phyloP scores from a whole-genome alignment of 2,113 vertebrate genomes.

The Gymnarchus niloticus region DNA sequence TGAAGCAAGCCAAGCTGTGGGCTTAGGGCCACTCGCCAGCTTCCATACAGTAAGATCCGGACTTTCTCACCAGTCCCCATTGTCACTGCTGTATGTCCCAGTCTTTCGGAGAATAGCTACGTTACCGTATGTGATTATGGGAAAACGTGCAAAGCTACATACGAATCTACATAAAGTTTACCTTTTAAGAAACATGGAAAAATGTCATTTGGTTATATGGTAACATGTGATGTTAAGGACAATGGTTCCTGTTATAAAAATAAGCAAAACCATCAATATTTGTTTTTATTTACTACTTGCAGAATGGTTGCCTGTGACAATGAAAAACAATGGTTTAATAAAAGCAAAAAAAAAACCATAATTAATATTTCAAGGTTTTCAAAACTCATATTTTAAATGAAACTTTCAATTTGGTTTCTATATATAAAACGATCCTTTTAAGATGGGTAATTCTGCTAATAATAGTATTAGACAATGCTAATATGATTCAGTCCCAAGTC shows the following conservation, averaged over 20 bases:
- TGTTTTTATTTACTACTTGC: background rate
- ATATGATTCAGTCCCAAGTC: background rate
- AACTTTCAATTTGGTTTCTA: background rate
- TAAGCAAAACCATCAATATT: background rate
- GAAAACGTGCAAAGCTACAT: background rate
- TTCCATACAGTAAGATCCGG: slow-evolving; percentile 21
- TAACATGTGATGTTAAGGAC: background rate
- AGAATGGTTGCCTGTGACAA: background rate
- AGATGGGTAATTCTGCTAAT: slow-evolving; percentile 1
- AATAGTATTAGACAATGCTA: background rate
- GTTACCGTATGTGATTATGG: background rate
- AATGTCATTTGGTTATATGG: background rate
- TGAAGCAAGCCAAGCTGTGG: slow-evolving; percentile 29
- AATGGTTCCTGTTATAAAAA: background rate
- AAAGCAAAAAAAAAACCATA: background rate
- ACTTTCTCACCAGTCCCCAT: slow-evolving; percentile 30
- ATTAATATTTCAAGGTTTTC: background rate
- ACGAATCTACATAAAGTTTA: background rate
- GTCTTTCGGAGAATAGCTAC: slow-evolving; percentile 2
- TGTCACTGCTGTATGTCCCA: slow-evolving; percentile 26
- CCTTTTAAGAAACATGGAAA: background rate
- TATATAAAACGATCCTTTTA: background rate
- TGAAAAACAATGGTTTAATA: background rate
- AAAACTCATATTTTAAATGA: background rate
- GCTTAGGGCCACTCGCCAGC: slow-evolving; percentile 31